These are phyloP conservation scores for Xerus rutilus DNA, from an alignment of 2,797 vertebrate species.

Conservation along the genomic window DNA sequence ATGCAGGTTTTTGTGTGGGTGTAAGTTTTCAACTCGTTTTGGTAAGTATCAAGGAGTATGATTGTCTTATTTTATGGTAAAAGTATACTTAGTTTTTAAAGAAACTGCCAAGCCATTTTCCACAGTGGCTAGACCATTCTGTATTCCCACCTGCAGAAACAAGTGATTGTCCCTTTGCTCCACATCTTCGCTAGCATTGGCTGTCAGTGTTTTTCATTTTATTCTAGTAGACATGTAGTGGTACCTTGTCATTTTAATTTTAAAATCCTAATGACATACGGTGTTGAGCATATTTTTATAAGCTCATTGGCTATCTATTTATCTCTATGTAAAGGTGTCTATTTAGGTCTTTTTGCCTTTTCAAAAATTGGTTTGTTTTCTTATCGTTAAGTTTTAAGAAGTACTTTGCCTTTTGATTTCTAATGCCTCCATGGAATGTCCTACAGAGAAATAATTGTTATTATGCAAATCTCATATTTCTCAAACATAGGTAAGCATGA, in stretches of 20 bases:
- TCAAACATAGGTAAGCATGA: neutral
- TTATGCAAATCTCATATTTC: neutral
- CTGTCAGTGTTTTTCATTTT: neutral
- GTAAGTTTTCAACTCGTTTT: neutral
- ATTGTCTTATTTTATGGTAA: neutral
- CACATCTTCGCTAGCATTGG: neutral
- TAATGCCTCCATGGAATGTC: neutral
- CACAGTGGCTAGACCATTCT: neutral
- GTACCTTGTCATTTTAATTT: neutral
- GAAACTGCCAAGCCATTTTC: neutral
- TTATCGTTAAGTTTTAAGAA: neutral
- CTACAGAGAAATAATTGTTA: neutral
- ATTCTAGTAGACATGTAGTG: neutral
- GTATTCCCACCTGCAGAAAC: neutral
- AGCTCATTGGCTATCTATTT: neutral
- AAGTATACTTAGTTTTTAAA: neutral
- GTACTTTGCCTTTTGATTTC: slow-evolving; percentile 30
- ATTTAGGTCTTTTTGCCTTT: neutral
- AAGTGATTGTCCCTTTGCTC: neutral
- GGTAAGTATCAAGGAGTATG: neutral
- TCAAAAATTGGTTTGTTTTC: neutral
- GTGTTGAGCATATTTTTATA: neutral
- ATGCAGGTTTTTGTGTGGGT: neutral
- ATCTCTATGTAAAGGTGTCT: neutral
- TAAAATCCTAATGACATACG: no score